A percentile compares a stretch with the other conserved stretches of the same genome.
phyloP scores from a whole-genome alignment of 2,888 invertebrate genomes.

The Doris montereyensis region DNA sequence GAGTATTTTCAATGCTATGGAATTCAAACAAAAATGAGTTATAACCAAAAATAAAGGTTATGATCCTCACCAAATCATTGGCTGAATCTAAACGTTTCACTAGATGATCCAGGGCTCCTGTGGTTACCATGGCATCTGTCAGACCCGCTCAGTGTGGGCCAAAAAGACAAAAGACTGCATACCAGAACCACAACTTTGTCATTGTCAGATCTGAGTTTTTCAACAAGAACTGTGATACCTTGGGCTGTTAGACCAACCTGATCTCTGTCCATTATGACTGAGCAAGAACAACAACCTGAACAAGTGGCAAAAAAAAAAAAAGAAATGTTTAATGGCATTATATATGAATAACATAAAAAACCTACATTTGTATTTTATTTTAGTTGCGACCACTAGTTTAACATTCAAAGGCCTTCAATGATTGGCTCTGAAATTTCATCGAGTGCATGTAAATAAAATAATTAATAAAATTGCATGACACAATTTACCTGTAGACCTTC shows the following conservation, averaged over 20 bases:
- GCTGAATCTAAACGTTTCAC: conserved; percentile 61
- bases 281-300: conserved; percentile 70
- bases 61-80: conserved; percentile 62
- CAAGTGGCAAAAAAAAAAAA: too few relatives aligned
- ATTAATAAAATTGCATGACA: too few relatives aligned
- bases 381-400: background rate
- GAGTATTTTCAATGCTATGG: too few relatives aligned
- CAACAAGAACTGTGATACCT: conserved; percentile 68
- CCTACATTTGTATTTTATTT: too few relatives aligned
- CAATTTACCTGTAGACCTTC: too few relatives aligned
- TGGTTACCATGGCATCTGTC: conserved; percentile 72
- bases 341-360: too few relatives aligned
- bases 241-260: conserved; percentile 70
- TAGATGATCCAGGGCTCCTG: conserved; percentile 68
- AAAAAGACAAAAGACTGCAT: conserved; percentile 69
- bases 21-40: too few relatives aligned
- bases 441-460: background rate
- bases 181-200: conserved; percentile 69
- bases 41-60: too few relatives aligned
- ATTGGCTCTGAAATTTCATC: background rate
- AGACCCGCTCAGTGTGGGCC: conserved; percentile 72
- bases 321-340: too few relatives aligned
- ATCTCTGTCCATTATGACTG: conserved; percentile 68
- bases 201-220: conserved; percentile 62
- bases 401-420: background rate